These are phyloP conservation scores for Andrena bicolor DNA, from an alignment of 2,888 invertebrate species.

Conservation along the genomic window DNA sequence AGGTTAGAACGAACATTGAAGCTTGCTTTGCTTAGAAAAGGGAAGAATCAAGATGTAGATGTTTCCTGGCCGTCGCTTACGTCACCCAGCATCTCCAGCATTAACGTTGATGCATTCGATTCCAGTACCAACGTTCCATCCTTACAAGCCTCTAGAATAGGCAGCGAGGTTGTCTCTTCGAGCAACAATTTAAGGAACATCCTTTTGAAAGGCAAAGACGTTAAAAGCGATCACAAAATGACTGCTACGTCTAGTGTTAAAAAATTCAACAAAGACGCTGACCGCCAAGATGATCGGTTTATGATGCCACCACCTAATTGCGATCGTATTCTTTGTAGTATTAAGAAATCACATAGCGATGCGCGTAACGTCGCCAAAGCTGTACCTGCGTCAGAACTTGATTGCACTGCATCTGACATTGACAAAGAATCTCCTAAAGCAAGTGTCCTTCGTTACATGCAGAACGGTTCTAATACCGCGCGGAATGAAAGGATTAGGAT, in stretches of 20 bases:
- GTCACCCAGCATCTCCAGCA: conserved; percentile 75
- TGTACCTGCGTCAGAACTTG: neutral
- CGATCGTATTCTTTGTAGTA: conserved; percentile 4
- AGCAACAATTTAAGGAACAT: conserved; percentile 77
- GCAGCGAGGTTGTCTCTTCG: conserved; percentile 77
- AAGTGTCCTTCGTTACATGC: neutral
- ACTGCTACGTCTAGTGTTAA: conserved; percentile 75
- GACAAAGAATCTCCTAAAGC: neutral
- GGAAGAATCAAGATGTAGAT: conserved; percentile 2
- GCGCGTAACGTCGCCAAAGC: neutral
- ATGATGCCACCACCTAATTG: conserved; percentile 77
- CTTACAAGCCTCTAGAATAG: conserved; percentile 57
- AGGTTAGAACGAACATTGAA: conserved; percentile 73
- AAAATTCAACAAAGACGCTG: conserved; percentile 2
- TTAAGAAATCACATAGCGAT: neutral
- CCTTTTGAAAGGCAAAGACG: conserved; percentile 43
- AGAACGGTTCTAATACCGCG: neutral
- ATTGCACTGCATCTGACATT: neutral
- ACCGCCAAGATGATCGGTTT: conserved; percentile 39
- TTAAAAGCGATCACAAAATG: neutral
- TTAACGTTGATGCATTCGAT: conserved; percentile 70
- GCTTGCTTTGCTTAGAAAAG: conserved; percentile 56
- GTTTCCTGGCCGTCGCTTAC: neutral
- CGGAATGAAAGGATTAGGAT: conserved; percentile 33
- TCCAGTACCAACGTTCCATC: conserved; percentile 51